A percentile compares a stretch with the other conserved stretches of the same genome.
Evolutionary conservation across 2,113 vertebrate species (phyloP).

Genomic region (Bothrops jararaca): DNA sequence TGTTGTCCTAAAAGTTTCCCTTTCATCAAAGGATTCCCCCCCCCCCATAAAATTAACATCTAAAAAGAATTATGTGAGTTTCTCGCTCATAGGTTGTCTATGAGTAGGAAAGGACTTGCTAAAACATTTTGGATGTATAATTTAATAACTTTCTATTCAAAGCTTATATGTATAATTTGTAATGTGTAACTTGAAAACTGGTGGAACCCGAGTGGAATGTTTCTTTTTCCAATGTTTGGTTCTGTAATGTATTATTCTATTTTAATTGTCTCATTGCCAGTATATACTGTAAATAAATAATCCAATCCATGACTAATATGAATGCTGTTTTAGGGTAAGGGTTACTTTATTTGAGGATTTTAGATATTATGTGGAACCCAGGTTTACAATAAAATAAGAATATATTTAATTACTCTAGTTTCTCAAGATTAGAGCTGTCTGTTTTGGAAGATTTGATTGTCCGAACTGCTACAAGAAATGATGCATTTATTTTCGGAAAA

Average conservation of each 20-base stretch:
- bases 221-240: not conserved
- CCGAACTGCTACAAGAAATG: not conserved
- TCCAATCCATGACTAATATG: not conserved
- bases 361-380: not conserved
- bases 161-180: not conserved
- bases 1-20: not conserved
- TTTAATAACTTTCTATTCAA: not conserved
- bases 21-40: not conserved
- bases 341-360: not conserved
- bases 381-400: not conserved
- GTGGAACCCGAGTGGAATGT: not conserved
- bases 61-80: not conserved
- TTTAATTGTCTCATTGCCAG: not conserved
- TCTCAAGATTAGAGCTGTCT: not conserved
- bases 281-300: not conserved
- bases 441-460: not conserved
- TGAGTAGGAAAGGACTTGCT: not conserved
- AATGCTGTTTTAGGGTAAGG: not conserved
- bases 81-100: not conserved
- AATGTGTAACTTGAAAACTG: not conserved
- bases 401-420: not conserved
- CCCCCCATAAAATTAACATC: slow-evolving; percentile 1
- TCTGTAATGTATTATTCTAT: not conserved
- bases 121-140: not conserved
- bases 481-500: not conserved